Evolutionary conservation across 64 coral and sea anemone genomes (phyloP), one percentile per base, ranked within the genome.

Genomic region (Platygyra sinensis): DNA sequence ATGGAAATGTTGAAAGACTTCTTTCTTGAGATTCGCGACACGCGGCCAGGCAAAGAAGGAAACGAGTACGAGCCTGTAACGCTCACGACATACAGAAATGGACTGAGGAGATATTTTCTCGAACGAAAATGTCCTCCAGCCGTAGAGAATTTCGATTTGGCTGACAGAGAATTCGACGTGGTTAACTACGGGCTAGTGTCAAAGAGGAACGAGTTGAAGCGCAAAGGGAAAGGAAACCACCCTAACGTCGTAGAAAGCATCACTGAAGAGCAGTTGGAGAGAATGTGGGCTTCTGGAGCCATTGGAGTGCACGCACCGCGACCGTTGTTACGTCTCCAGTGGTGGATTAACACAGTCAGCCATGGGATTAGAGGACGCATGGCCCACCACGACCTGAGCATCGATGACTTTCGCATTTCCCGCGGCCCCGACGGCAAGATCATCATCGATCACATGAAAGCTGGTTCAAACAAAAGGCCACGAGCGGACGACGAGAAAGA

Each of bases 11-110:
- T 99, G 2, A 99, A 99, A 86, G 97, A 99, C 62, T 99, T 99
- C 78, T 99, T 99, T 64, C 92, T 99, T 27, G 97, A 99, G 91
- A 99, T 99, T 54, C 97, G 97, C 80, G 97, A 99, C 59, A 99
- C 97, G 28, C 89, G 97, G 59, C 97, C 97, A 0, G 97, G 97
- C 52, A 99, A 99, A 76, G 97, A 99, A 78, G 97, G 97, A 17
- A 99, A 99, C 79, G 97, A 99, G 22, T 99, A 99, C 71, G 97
- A 99, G 36, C 97, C 97, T 30, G 97, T 99, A 8, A 99, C 97
- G 22, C 94, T 99, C 19, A 99, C 97, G 32, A 99, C 97, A 8
- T 99, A 99, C 78, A 90, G 97, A 67, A 99, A 99, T 72, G 97
- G 97, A 42, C 94, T 99, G 72, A 86, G 97, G 72, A 93, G 97